Base-by-base conservation (phyloP, 2,888 invertebrate genomes). In the Melieria omissa region DNA sequence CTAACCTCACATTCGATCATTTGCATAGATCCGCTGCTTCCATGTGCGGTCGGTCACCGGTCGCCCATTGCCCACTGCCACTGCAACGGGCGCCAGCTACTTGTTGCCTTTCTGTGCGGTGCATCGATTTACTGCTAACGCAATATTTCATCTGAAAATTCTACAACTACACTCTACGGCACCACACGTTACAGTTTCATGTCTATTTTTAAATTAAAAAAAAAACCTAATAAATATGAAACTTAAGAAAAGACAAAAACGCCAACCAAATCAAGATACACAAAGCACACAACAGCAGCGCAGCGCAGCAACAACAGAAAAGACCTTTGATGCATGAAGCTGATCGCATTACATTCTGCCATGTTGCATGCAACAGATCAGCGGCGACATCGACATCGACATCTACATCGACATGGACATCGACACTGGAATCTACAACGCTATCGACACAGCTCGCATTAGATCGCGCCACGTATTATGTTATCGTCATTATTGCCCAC, bases 341-440 rank as follows among this genome's bases (percentile, higher is more conserved):
- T 65, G 65, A 55, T 45, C 65, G 16, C 57, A 65, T 65, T 65
- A 54, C 65, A 54, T 65, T 65, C 65, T 65, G 65, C 55, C 52
- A 7, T 44, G 54, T 55, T 65, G 65, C 65, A 45, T 12, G 45
- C 65, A 10, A 63, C 63, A 46, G 14, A 63, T 45, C 44, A 46
- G 16, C 47, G 44, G 16, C 1, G 12, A 44, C 42, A 52, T n/a
- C 41, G 44, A 55, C 44, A 44, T 4, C 6, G 44, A 5, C 44
- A 7, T 10, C 45, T 44, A 45, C 55, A 55, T 1, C 7, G 14
- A 55, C 29, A 49, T 29, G 29, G 12, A 44, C 52, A 52, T n/a
- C 41, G 44, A 55, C 44, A 44, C 3, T 9, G 44, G 8, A 12
- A 7, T 10, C 45, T 44, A 45, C 55, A 55, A 1, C 7, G 14